Conservation (phyloP, 2,113 vertebrate species). For the Motacilla alba region DNA sequence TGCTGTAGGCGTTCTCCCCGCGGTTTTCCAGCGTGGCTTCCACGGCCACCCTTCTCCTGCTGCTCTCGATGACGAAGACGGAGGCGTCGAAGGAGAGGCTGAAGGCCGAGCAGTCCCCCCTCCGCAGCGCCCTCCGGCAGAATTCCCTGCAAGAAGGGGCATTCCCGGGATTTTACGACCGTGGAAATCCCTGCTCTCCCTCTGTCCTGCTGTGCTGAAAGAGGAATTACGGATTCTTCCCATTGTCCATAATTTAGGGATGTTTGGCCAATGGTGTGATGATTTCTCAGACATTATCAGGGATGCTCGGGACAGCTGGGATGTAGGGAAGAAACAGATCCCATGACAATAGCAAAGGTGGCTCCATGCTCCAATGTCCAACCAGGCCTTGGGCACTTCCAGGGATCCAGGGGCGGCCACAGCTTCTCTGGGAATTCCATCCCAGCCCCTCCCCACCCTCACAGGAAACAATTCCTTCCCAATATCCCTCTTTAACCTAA, state of each 20-base stretch:
- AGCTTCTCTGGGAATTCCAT: background rate
- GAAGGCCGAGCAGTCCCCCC: conserved; percentile 68
- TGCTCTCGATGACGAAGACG: conserved; percentile 80
- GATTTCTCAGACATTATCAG: fast-evolving
- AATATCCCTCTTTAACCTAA: background rate
- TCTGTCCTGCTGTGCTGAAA: background rate
- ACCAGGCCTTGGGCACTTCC: fast-evolving
- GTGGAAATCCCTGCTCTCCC: background rate
- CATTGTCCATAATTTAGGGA: fast-evolving
- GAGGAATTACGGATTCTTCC: background rate
- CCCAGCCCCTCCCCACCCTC: background rate
- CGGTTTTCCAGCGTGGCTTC: conserved; percentile 87
- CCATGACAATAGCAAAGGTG: fast-evolving
- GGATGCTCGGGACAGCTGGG: background rate
- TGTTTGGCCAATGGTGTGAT: fast-evolving
- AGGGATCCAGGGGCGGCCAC: background rate
- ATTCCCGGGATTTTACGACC: fast-evolving
- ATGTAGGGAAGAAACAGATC: background rate
- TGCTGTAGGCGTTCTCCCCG: conserved; percentile 90
- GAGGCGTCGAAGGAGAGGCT: conserved; percentile 72
- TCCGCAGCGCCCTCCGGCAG: conserved; percentile 77
- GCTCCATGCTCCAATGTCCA: background rate
- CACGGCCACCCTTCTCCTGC: conserved; percentile 83
- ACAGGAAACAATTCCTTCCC: background rate
- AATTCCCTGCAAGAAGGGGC: conserved; percentile 76